Base-by-base conservation (phyloP, 2,113 vertebrate genomes). In the Oenanthe oenanthe region DNA sequence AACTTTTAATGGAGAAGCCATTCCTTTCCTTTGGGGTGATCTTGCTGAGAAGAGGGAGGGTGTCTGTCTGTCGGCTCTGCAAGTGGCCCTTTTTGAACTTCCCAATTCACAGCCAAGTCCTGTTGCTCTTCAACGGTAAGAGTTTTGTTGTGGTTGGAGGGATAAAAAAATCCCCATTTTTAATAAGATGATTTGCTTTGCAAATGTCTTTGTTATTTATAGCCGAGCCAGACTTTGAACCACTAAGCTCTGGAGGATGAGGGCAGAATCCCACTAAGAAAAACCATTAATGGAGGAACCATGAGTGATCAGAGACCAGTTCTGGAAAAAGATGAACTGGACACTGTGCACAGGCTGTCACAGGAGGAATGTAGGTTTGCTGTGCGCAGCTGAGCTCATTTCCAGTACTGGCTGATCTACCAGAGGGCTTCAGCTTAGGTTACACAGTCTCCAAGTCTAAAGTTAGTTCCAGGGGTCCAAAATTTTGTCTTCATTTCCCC, bases 1-100 rank as follows among this genome's bases (percentile, higher is more conserved):
- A 91, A 95, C 94, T 95, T 94, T 92, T 96, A 97, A 97, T 96
- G 95, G 94, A 97, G 93, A 95, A 95, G 93, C 96, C 95, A 96
- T 96, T 92, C 93, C 93, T 88, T 90, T 93, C 93, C 94, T 97
- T 96, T 94, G 92, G 95, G 92, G 85, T 90, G 85, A 86, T 90
- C 90, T 89, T 96, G 88, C 93, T 94, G 95, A 95, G 95, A 95
- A 92, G 92, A 94, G 88, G 93, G 93, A 96, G 89, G 92, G 82
- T 94, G 92, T 90, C 88, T 95, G 94, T 94, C 95, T 96, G 92
- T 78, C 21, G 8, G 68, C 95, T 96, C 94, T 90, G 95, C 92
- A 93, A 96, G 94, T 72, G 88, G 94, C 92, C 92, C 72, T 95
- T 93, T 97, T 95, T 93, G 95, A 97, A 96, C 95, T 92, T 78